phyloP scores from a whole-genome alignment of 2,888 invertebrate species.

The Enoplolaimus lenunculus region DNA sequence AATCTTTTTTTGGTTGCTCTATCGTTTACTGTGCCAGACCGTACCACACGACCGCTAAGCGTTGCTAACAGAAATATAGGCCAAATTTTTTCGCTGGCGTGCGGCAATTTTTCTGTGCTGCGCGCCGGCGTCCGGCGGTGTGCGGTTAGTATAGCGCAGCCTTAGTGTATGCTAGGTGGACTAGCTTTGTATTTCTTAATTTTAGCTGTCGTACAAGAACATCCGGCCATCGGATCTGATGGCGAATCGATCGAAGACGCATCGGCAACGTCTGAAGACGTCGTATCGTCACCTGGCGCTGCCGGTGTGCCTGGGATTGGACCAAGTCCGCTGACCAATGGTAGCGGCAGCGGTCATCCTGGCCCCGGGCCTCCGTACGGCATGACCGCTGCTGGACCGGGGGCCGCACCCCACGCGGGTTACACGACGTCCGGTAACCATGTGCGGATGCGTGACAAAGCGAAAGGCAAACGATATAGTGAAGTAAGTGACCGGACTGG shows the following conservation, averaged over 20 bases:
- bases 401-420: neutral
- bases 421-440: constrained; percentile 25
- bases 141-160: too few species aligned
- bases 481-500: constrained; percentile 30
- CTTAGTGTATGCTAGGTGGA: too few species aligned
- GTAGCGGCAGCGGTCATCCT: neutral
- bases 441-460: constrained; percentile 38
- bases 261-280: constrained; percentile 31
- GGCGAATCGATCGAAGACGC: constrained; percentile 38
- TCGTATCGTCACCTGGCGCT: constrained; percentile 18
- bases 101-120: too few species aligned
- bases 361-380: too few species aligned
- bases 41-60: too few species aligned
- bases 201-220: constrained; percentile 40
- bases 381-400: too few species aligned
- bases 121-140: too few species aligned
- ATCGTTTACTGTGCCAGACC: too few species aligned
- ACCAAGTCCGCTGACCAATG: neutral
- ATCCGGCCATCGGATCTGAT: constrained; percentile 36
- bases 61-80: too few species aligned
- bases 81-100: too few species aligned
- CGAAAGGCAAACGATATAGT: constrained; percentile 34
- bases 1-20: too few species aligned
- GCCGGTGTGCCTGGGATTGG: constrained; percentile 23
- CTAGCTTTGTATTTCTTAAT: too few species aligned